Evolutionary conservation across 2,888 invertebrate genomes (phyloP).

Genomic region (Apotomis capreana): DNA sequence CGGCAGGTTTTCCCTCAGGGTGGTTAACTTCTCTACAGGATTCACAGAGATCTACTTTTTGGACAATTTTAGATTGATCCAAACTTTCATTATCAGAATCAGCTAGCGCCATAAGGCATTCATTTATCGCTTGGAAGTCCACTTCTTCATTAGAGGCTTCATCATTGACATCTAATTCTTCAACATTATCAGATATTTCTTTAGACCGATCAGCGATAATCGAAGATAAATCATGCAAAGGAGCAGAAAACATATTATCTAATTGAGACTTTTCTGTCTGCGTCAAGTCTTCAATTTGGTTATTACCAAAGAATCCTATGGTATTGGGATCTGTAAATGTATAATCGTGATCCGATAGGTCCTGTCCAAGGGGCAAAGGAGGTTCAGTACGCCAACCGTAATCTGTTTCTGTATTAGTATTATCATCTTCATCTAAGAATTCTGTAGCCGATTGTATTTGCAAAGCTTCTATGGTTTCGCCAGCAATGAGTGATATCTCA

Average conservation of each 20-base stretch:
- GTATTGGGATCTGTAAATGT: constrained; percentile 54
- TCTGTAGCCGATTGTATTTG: constrained; percentile 66
- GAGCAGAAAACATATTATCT: constrained; percentile 53
- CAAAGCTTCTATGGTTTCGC: constrained; percentile 70
- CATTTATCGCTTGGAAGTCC: constrained; percentile 9
- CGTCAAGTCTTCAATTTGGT: constrained; percentile 31
- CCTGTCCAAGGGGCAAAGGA: constrained; percentile 41
- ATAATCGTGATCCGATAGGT: constrained; percentile 52
- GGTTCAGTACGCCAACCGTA: constrained; percentile 64
- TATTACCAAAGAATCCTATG: constrained; percentile 60
- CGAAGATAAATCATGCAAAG: constrained; percentile 58
- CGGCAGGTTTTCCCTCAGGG: constrained; percentile 58
- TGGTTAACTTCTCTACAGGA: constrained; percentile 69
- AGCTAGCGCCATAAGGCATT: constrained; percentile 1
- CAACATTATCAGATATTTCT: constrained; percentile 42
- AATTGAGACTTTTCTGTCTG: not conserved
- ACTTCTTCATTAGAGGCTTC: constrained; percentile 26
- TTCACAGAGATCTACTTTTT: constrained; percentile 63
- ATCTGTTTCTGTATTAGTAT: constrained; percentile 45
- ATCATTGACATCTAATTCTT: constrained; percentile 10
- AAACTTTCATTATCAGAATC: constrained; percentile 23
- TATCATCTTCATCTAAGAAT: constrained; percentile 56
- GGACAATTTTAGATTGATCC: constrained; percentile 47
- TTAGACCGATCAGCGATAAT: constrained; percentile 53
- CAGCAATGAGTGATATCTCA: constrained; percentile 66